These are phyloP conservation scores for Meloidogyne hapla DNA, from an alignment of 1,140 invertebrate species.

Conservation along the genomic window DNA sequence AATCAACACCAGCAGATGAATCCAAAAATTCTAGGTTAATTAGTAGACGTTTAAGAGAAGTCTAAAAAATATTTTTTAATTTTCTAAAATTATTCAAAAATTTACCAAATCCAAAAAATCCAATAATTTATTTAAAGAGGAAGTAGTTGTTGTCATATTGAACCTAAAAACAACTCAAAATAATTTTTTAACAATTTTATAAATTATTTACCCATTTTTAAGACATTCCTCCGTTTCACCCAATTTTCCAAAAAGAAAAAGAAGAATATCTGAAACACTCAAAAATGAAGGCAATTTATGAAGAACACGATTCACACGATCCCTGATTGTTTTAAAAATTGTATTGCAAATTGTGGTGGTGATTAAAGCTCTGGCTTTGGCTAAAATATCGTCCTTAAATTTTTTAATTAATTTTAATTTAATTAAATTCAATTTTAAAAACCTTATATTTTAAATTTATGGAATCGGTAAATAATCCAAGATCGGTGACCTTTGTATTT, in stretches of 20 bases:
- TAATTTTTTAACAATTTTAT: neutral
- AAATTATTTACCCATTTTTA: conserved; percentile 4
- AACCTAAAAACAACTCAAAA: neutral
- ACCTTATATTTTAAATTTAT: conserved; percentile 54
- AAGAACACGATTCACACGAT: conserved; percentile 41
- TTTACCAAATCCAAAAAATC: conserved; percentile 39
- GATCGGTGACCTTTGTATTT: conserved; percentile 44
- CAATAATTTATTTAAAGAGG: neutral
- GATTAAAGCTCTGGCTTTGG: conserved; percentile 46
- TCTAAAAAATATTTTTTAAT: conserved; percentile 23
- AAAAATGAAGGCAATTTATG: conserved; percentile 36
- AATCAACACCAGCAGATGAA: conserved; percentile 39
- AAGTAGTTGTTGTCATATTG: neutral
- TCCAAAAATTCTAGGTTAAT: conserved; percentile 50
- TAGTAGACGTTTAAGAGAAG: conserved; percentile 37
- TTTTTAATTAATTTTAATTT: conserved; percentile 1
- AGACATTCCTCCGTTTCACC: neutral
- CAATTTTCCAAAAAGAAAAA: conserved; percentile 14
- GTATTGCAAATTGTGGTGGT: conserved; percentile 49
- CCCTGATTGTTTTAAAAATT: conserved; percentile 41
- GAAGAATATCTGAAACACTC: conserved; percentile 27
- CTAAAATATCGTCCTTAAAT: conserved; percentile 48
- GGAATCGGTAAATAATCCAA: conserved; percentile 46
- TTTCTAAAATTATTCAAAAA: neutral
- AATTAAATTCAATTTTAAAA: neutral